A percentile compares a stretch with the other conserved stretches of the same genome.
Evolutionary conservation across 2,113 vertebrate genomes (phyloP).

Genomic region (Leptobrachium ailaonicum): DNA sequence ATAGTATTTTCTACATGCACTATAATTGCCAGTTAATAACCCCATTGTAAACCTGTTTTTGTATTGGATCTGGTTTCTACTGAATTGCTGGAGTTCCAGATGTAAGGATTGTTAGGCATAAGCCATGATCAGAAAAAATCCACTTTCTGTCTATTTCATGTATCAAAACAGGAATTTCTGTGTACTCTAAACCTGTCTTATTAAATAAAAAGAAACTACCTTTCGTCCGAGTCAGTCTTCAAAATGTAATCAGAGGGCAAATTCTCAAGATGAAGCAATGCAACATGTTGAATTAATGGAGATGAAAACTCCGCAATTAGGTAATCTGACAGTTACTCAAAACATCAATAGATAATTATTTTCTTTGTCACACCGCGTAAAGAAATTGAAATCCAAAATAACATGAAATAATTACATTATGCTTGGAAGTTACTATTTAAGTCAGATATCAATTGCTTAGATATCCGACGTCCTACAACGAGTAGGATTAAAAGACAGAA

Average conservation of each 20-base stretch:
- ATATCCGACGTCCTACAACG: slow-evolving; percentile 33
- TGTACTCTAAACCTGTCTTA: not conserved
- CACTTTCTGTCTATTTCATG: too few relatives aligned
- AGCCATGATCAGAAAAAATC: too few relatives aligned
- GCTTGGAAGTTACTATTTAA: slow-evolving; percentile 31
- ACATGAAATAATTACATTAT: slow-evolving; percentile 49
- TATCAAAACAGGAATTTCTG: too few relatives aligned
- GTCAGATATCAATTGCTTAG: slow-evolving; percentile 39
- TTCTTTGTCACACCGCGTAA: slow-evolving; percentile 46
- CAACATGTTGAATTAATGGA: slow-evolving; percentile 41
- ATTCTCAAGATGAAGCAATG: slow-evolving; percentile 36
- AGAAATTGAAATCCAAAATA: slow-evolving; percentile 46
- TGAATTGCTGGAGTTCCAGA: too few relatives aligned
- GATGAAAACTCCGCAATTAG: slow-evolving; percentile 47
- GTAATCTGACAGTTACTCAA: slow-evolving; percentile 26
- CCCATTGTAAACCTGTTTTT: too few relatives aligned
- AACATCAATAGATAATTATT: slow-evolving; percentile 29
- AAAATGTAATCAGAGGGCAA: slow-evolving; percentile 39
- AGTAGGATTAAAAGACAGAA: slow-evolving; percentile 37
- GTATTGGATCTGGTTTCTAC: too few relatives aligned
- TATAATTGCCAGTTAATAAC: too few relatives aligned
- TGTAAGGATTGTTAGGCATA: too few relatives aligned
- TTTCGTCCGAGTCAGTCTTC: slow-evolving; percentile 25
- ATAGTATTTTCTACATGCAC: too few relatives aligned
- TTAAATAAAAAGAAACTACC: slow-evolving; percentile 16